These are phyloP conservation scores for Aphaenogaster rudis DNA, from an alignment of 1,140 invertebrate species.

Conservation along the genomic window DNA sequence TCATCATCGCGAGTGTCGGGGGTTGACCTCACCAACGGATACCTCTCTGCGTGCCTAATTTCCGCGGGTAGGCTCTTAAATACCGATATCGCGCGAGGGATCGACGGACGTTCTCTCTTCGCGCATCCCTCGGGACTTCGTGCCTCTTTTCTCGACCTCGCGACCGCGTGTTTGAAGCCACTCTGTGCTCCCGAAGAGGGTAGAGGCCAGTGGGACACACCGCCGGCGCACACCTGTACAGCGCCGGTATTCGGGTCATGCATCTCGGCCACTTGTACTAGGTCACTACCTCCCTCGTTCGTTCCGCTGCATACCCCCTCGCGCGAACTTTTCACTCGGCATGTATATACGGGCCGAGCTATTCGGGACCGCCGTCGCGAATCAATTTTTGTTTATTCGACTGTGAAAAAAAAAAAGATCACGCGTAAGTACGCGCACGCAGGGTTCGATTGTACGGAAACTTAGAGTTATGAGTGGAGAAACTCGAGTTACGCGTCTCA, in stretches of 20 bases:
- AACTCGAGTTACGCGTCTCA: constrained; percentile 9
- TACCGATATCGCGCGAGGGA: constrained; percentile 53
- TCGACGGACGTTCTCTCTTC: constrained; percentile 67
- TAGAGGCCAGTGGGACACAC: constrained; percentile 83
- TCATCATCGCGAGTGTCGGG: background rate
- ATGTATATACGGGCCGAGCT: background rate
- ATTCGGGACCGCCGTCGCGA: background rate
- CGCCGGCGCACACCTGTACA: constrained; percentile 79
- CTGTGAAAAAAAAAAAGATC: background rate
- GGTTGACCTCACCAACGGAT: background rate
- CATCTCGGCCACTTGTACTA: constrained; percentile 84
- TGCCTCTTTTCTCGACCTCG: constrained; percentile 60
- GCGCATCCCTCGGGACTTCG: constrained; percentile 54
- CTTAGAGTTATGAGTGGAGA: background rate
- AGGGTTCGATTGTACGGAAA: background rate
- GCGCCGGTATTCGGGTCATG: constrained; percentile 84
- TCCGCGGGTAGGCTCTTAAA: constrained; percentile 3
- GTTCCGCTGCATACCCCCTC: constrained; percentile 23
- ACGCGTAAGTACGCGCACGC: background rate
- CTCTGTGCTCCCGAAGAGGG: constrained; percentile 63
- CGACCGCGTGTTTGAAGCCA: constrained; percentile 56
- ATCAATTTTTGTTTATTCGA: background rate
- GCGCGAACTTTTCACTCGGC: constrained; percentile 15
- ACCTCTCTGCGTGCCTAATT: constrained; percentile 9
- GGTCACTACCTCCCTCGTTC: constrained; percentile 81